These are phyloP conservation scores for Ceraclea dissimilis DNA, from an alignment of 2,888 invertebrate genomes.

Conservation along the genomic window DNA sequence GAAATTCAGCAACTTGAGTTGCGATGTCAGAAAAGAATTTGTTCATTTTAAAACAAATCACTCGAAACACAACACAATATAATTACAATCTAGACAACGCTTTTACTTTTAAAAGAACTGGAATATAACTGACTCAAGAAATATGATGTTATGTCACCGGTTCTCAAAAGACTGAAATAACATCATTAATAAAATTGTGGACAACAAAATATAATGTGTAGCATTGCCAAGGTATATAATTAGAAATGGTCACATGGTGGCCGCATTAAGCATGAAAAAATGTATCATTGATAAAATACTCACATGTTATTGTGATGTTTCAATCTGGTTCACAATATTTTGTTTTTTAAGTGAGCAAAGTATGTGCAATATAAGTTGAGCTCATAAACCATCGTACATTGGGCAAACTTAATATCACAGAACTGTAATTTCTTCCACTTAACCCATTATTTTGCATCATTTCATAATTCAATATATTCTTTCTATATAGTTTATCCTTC, in stretches of 20 bases:
- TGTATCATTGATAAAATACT: neutral
- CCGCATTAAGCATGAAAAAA: neutral
- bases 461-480: too few relatives aligned
- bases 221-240: slow-evolving; percentile 29
- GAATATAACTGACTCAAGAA: neutral
- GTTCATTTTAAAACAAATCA: neutral
- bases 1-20: slow-evolving; percentile 41
- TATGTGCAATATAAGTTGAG: too few relatives aligned
- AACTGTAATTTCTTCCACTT: too few relatives aligned
- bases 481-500: too few relatives aligned
- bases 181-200: neutral
- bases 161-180: neutral
- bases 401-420: too few relatives aligned
- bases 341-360: too few relatives aligned
- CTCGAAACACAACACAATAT: neutral
- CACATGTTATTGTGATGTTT: too few relatives aligned
- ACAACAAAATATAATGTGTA: neutral
- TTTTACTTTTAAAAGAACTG: too few relatives aligned
- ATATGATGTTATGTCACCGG: slow-evolving; percentile 6
- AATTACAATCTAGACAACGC: slow-evolving; percentile 4
- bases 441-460: too few relatives aligned
- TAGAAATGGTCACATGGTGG: slow-evolving; percentile 26
- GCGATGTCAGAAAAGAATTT: slow-evolving; percentile 14
- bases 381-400: too few relatives aligned
- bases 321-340: too few relatives aligned